Base-by-base conservation (phyloP, 1,140 invertebrate species). In the Hermetia illucens region DNA sequence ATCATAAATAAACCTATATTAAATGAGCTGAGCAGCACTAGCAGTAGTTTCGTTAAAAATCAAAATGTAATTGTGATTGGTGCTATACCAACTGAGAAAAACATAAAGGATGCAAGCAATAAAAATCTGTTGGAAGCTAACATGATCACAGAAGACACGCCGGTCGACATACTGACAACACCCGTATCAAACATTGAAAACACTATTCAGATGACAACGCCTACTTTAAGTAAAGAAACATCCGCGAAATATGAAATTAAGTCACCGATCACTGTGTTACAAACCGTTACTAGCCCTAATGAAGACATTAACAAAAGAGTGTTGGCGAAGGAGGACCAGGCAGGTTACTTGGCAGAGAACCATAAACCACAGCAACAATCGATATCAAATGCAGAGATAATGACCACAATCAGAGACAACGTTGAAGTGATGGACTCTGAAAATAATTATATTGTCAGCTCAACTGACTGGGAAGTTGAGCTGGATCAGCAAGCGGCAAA, bases 401-500 rank as follows among this genome's bases (percentile, higher is more conserved):
- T n/a, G n/a, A n/a, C n/a, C n/a, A n/a, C n/a, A n/a, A n/a, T 27
- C 24, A 27, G 13, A 8, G 30, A 32, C 17, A 25, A 25, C n/a
- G n/a, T 6, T 25, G 6, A 25, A 25, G 24, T 25, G 6, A 25
- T 25, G 6, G n/a, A n/a, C 24, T 8, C 6, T 25, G 24, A 33
- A 34, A 18, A 40, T 24, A 9, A 30, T 4, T 19, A 34, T 8
- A 36, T 55, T 15, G 50, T 58, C 16, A 65, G 63, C 44, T 61
- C 65, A 21, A 65, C 68, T 5, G 68, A 71, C 40, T 72, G 70
- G 70, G 70, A 71, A 42, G 67, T 70, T 60, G 68, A 70, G 44
- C 45, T 71, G 16, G 69, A 69, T 35, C 63, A 67, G 12, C 65
- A 62, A 5, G n/a, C n/a, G n/a, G 53, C 64, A n/a, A 59, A 62